Base-by-base conservation (phyloP, 2,797 vertebrate genomes). In the Rhinogobio ventralis region DNA sequence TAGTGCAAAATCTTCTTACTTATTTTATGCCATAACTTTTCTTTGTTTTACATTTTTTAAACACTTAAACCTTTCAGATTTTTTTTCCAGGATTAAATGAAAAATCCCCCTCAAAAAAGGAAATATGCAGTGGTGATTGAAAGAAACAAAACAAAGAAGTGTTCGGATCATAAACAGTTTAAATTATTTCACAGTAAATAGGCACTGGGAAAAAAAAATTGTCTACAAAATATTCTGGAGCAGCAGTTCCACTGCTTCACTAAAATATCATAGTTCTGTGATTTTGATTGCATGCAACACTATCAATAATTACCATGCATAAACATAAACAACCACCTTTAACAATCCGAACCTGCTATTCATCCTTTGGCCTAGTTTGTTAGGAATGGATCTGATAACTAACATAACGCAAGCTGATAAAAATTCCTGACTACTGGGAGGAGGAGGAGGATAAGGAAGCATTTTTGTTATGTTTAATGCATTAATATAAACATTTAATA, bases 331-430 rank as follows among this genome's bases (percentile, higher is more conserved):
- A 62, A 82, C 36, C 8, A 4, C n/a, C 2, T 19, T 69, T 55
- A 80, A 19, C 64, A 39, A 20, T 20, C 14, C 5, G 5, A 68
- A 68, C 46, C 46, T 71, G 51, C 1, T 14, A 1, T 23, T 19
- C 20, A n/a, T 68, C 2, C 83, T 86, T 86, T 66, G 78, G 17
- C 30, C 23, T 78, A 77, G 82, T 46, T 51, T 49, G 15, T 62
- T 39, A 71, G 74, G 30, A 23, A 73, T 46, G 67, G 42, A 46
- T 79, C 7, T 7, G 55, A 72, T 25, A 81, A 62, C 42, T 74
- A 33, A 17, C 42, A 82, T 49, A 20, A 74, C 14, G 1, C 20
- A 82, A 49, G 42, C 42, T 4, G 9, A 64, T 77, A 15, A 46
- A 82, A 51, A 82, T 25, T 13, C 69, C 42, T 82, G 7, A 49